A percentile compares a stretch with the other conserved stretches of the same genome.
Conservation (phyloP, 2,113 vertebrate genomes). For the Pseudorectes ferrugineus region DNA sequence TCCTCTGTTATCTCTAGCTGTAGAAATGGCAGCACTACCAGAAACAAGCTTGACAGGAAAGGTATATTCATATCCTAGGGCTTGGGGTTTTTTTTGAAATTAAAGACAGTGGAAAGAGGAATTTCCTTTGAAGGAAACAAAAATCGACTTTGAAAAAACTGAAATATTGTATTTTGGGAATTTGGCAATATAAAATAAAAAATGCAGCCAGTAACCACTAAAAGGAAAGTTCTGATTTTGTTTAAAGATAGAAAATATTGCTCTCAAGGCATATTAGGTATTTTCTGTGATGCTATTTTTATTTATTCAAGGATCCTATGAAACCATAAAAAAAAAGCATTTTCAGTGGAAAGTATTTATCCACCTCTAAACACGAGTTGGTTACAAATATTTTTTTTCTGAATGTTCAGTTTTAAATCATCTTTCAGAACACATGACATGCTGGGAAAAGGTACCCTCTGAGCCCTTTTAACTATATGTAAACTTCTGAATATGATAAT, state of each 20-base stretch:
- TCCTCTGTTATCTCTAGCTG: neutral
- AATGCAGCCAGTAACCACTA: neutral
- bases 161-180: neutral
- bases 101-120: neutral
- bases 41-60: neutral
- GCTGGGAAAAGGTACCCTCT: neutral
- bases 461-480: neutral
- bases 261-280: neutral
- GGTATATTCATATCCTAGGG: neutral
- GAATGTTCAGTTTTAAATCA: neutral
- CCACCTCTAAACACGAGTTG: neutral
- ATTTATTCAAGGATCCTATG: neutral
- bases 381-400: neutral
- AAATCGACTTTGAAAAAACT: neutral
- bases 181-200: neutral
- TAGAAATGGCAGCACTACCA: neutral
- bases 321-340: neutral
- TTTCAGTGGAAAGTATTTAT: neutral
- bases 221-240: neutral
- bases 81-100: neutral
- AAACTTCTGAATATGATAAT: neutral
- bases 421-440: neutral
- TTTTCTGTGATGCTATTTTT: neutral
- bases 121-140: neutral
- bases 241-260: neutral